These are phyloP conservation scores for Xanthorhoe spadicearia DNA, from an alignment of 2,888 invertebrate species.

Conservation along the genomic window DNA sequence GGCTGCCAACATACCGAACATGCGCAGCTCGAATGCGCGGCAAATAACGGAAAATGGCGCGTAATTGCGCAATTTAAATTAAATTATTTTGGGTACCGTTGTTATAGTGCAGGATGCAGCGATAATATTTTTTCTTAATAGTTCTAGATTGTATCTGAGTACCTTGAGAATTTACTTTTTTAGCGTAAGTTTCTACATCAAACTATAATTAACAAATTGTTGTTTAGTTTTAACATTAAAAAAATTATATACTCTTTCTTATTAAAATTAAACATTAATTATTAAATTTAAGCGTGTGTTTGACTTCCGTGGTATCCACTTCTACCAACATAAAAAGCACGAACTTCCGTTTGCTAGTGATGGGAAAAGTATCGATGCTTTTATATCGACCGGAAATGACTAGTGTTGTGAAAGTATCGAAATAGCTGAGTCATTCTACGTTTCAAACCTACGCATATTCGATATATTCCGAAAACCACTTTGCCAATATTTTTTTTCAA, in stretches of 20 bases:
- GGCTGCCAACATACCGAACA: conserved; percentile 66
- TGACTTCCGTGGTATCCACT: conserved; percentile 34
- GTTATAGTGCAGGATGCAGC: no score
- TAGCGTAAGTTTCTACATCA: not conserved
- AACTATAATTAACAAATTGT: not conserved
- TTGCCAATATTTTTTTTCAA: no score
- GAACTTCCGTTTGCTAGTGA: conserved; percentile 51
- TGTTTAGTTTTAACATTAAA: not conserved
- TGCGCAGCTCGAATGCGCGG: conserved; percentile 56
- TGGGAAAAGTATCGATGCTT: conserved; percentile 41
- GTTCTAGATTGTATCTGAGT: no score
- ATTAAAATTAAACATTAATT: not conserved
- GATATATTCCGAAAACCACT: no score
- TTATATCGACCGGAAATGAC: conserved; percentile 44
- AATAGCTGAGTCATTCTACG: conserved; percentile 40
- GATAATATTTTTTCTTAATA: no score
- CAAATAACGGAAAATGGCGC: conserved; percentile 66
- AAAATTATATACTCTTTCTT: not conserved
- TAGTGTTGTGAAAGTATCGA: conserved; percentile 57
- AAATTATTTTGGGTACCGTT: no score
- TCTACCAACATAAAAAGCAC: conserved; percentile 18
- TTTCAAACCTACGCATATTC: conserved; percentile 46
- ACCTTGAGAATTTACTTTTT: no score
- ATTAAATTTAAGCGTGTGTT: not conserved
- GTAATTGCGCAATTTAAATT: conserved; percentile 62